These are phyloP conservation scores for Macrotus californicus DNA, from an alignment of 2,113 vertebrate genomes.

Conservation along the genomic window DNA sequence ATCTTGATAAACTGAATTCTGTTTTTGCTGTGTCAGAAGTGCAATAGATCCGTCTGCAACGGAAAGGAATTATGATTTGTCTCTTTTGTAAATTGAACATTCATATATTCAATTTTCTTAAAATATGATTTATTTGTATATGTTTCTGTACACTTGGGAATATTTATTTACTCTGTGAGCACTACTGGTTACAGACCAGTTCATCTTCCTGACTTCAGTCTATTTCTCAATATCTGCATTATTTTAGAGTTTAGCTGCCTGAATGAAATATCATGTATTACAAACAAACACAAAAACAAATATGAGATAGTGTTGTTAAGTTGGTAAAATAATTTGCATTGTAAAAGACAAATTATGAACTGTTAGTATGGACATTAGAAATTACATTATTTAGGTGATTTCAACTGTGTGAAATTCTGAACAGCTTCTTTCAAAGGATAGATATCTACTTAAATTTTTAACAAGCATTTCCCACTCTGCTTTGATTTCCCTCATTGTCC, in stretches of 20 bases:
- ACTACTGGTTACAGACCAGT: neutral
- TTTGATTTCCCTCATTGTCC: neutral
- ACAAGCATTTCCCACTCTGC: neutral
- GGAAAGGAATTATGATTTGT: neutral
- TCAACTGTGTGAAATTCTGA: neutral
- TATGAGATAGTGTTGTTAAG: neutral
- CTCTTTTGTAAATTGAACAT: neutral
- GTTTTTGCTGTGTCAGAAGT: neutral
- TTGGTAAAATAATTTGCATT: neutral
- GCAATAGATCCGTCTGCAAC: neutral
- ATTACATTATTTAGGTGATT: neutral
- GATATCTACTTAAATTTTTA: neutral
- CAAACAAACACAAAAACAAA: neutral
- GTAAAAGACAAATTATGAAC: neutral
- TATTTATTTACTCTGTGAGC: neutral
- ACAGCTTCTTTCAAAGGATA: neutral
- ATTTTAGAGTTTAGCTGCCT: neutral
- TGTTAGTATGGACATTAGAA: neutral
- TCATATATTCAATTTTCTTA: neutral
- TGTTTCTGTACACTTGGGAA: neutral
- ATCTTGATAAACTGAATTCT: neutral
- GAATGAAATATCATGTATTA: neutral
- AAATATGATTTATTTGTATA: neutral
- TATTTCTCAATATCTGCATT: neutral
- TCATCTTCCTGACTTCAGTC: neutral